A percentile compares a stretch with the other conserved stretches of the same genome.
Evolutionary conservation across 2,113 vertebrate genomes (phyloP).

Genomic region (Sorex araneus): DNA sequence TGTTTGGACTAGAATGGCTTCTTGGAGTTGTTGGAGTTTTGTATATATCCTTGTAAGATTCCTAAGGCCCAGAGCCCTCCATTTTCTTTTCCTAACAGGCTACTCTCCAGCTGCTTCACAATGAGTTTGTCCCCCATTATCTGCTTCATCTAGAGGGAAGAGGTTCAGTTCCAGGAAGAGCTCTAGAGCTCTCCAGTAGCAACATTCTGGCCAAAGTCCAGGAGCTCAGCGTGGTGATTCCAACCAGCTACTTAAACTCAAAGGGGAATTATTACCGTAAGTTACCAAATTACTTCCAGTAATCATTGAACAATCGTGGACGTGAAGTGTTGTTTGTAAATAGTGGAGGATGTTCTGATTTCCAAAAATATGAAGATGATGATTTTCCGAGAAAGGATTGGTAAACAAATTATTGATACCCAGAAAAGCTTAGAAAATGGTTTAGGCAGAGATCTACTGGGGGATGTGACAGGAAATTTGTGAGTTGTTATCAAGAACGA

Average conservation of each 20-base stretch:
- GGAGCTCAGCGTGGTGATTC: constrained; percentile 10
- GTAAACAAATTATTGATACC: not conserved
- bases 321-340: constrained; percentile 2
- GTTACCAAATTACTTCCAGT: constrained; percentile 25
- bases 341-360: constrained; percentile 4
- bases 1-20: not conserved
- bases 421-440: constrained; percentile 40
- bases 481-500: constrained; percentile 5
- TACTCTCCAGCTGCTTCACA: constrained; percentile 41
- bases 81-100: constrained; percentile 32
- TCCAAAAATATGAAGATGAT: constrained; percentile 46
- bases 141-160: not conserved
- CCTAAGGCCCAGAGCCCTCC: not conserved
- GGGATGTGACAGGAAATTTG: not conserved
- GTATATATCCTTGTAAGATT: not conserved
- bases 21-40: constrained; percentile 39
- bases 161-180: constrained; percentile 31
- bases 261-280: not conserved
- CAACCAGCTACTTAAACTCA: constrained; percentile 46
- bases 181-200: not conserved
- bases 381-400: constrained; percentile 21
- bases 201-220: not conserved
- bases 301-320: not conserved
- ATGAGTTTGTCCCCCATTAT: not conserved
- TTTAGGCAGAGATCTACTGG: constrained; percentile 2